Evolutionary conservation across 2,888 invertebrate species (phyloP).

Genomic region (Dryadula phaetusa): DNA sequence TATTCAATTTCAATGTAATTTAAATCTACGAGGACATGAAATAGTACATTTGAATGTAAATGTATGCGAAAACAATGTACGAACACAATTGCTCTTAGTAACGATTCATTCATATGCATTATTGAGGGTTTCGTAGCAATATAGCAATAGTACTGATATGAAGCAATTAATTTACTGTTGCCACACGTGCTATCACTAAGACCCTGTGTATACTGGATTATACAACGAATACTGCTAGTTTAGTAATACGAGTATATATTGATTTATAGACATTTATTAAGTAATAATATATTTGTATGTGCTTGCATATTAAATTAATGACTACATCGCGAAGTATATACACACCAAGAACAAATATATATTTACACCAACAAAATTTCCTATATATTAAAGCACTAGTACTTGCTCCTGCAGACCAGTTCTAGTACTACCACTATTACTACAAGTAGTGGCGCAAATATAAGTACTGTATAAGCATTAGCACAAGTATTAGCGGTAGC

Average conservation of each 20-base stretch:
- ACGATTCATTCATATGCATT: constrained; percentile 32
- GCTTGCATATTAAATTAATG: neutral
- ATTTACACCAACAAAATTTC: too few relatives aligned
- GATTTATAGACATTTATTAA: neutral
- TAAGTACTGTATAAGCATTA: too few relatives aligned
- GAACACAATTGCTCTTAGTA: constrained; percentile 29
- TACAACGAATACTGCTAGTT: neutral
- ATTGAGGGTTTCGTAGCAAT: constrained; percentile 41
- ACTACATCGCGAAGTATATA: neutral
- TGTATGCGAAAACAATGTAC: constrained; percentile 14
- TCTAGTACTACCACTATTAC: too few relatives aligned
- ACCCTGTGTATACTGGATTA: constrained; percentile 20
- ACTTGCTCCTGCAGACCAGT: too few relatives aligned
- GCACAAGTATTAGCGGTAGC: too few relatives aligned
- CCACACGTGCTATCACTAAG: constrained; percentile 32
- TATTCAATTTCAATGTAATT: neutral
- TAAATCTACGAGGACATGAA: neutral
- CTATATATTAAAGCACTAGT: too few relatives aligned
- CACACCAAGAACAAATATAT: too few relatives aligned
- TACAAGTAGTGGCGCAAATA: too few relatives aligned
- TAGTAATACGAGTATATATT: neutral
- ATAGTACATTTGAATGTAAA: constrained; percentile 18
- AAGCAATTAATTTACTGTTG: constrained; percentile 40
- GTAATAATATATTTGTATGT: neutral
- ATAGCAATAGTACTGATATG: constrained; percentile 35